These are phyloP conservation scores for Calameuta filiformis DNA, from an alignment of 2,888 invertebrate species.

Conservation along the genomic window DNA sequence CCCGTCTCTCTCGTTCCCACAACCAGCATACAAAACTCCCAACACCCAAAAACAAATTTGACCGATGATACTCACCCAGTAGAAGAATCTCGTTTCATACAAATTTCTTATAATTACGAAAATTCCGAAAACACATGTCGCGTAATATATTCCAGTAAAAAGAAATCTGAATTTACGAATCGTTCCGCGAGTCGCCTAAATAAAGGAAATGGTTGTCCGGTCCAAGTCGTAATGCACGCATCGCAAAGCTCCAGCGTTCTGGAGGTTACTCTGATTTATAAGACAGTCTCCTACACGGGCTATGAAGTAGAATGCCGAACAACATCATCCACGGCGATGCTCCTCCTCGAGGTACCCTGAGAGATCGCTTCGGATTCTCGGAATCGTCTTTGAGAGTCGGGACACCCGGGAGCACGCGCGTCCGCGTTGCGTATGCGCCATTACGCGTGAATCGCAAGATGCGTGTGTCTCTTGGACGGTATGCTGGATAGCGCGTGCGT, in stretches of 20 bases:
- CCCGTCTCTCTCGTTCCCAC: background rate
- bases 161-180: background rate
- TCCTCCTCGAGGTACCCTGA: constrained; percentile 26
- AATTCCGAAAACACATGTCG: background rate
- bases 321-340: constrained; percentile 33
- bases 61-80: background rate
- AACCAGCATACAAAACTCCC: background rate
- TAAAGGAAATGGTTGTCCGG: background rate
- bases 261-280: constrained; percentile 53
- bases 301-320: constrained; percentile 26
- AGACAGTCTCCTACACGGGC: constrained; percentile 25
- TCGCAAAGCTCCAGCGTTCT: constrained; percentile 40
- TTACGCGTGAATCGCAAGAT: constrained; percentile 46
- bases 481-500: background rate
- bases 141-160: background rate
- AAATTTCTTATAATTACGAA: background rate
- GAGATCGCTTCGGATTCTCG: constrained; percentile 35
- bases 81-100: background rate
- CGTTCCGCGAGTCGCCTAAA: background rate
- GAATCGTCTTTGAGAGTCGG: constrained; percentile 38
- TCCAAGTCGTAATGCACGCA: constrained; percentile 18
- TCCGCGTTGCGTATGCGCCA: constrained; percentile 35
- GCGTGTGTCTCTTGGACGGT: constrained; percentile 33
- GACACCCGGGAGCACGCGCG: constrained; percentile 14
- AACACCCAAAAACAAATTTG: background rate